Percentiles rank a stretch among this genome's conserved stretches.
Conservation (phyloP, 2,797 vertebrate genomes). For the Phrynocephalus guinanensis region DNA sequence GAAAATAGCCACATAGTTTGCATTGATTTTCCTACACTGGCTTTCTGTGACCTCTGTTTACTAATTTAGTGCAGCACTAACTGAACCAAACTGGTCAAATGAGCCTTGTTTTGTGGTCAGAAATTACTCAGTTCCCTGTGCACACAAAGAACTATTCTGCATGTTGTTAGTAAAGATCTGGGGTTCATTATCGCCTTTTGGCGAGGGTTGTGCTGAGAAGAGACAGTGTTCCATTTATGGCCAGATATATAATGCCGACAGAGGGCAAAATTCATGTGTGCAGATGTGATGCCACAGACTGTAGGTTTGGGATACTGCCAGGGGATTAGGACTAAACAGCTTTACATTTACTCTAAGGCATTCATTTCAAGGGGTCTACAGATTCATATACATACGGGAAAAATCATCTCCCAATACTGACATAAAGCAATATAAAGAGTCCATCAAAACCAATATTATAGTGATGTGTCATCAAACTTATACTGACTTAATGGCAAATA, state of each 20-base stretch:
- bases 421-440: not conserved
- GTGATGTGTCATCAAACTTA: too few relatives aligned
- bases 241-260: rapidly evolving
- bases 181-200: slow-evolving; percentile 17
- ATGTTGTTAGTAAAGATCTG: slow-evolving; percentile 7
- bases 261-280: not conserved
- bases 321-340: slow-evolving; percentile 8
- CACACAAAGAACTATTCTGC: slow-evolving; percentile 26
- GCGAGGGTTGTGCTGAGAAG: slow-evolving; percentile 16
- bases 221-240: not conserved
- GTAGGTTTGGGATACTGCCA: slow-evolving; percentile 11
- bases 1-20: not conserved
- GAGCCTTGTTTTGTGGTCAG: slow-evolving; percentile 19
- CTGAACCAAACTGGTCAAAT: not conserved
- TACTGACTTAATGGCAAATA: too few relatives aligned
- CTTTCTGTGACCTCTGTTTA: not conserved
- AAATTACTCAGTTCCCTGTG: not conserved
- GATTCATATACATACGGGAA: not conserved
- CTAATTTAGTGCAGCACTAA: not conserved
- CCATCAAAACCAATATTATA: too few relatives aligned
- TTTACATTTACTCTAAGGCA: not conserved
- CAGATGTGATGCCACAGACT: not conserved
- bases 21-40: not conserved
- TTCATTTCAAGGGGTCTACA: not conserved
- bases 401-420: rapidly evolving